Base-by-base conservation (phyloP, 2,888 invertebrate genomes). In the Metalampra italica region DNA sequence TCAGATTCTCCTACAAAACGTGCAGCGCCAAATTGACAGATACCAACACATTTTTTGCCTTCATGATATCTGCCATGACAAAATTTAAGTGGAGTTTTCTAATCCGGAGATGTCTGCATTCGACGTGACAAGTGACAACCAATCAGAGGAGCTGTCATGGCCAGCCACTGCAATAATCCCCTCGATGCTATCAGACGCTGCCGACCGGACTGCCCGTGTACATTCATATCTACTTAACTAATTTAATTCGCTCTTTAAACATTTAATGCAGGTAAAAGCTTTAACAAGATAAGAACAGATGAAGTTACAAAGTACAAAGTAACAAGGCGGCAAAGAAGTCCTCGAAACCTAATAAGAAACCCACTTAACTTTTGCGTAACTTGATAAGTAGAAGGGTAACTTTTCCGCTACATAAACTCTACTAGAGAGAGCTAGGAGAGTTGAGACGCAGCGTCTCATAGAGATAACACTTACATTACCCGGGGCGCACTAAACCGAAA, bases 331-430 rank as follows among this genome's bases (percentile, higher is more conserved):
- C 37, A 8, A 32, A 37, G 45, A 43, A 46, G 46, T 48, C 32
- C 48, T 46, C 36, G 43, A 42, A 42, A 29, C 29, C 45, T 50
- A 53, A 53, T 46, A 53, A 47, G 45, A 40, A 15, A 51, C 42
- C 40, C 36, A 47, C 48, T 51, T 39, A 37, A 48, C 45, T 51
- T 53, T 52, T 47, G 55, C 50, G 50, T 49, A 50, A 52, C 52
- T 41, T 47, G 54, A 52, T 53, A 54, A 56, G 52, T 50, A 50
- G 56, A 62, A 60, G 50, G 50, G 46, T 61, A 66, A 62, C 53
- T 71, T 71, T 75, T 75, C 74, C 71, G 67, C 67, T 62, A 75
- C 75, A 75, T 74, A 75, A 71, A 68, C 64, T 65, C 66, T 58
- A 62, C 59, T 54, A 55, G 58, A 55, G 52, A 8, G 30, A 30